Conservation (phyloP, 2,888 invertebrate genomes). For the Polymixis flavicincta region DNA sequence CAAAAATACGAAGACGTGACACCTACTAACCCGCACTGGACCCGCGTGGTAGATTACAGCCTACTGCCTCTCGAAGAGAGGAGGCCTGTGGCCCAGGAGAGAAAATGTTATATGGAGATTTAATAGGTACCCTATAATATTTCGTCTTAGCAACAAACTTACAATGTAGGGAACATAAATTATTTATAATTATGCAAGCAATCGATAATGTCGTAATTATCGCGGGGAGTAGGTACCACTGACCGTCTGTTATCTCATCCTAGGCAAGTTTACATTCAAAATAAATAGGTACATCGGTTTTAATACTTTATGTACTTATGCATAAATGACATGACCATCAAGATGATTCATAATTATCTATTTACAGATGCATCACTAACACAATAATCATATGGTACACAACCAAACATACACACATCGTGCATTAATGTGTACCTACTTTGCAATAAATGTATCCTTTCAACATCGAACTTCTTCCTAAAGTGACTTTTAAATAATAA, state of each 20-base stretch:
- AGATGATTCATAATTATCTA: not conserved
- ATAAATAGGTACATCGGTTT: not conserved
- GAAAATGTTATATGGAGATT: too few species aligned
- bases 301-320: not conserved
- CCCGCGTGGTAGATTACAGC: too few species aligned
- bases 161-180: too few species aligned
- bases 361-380: not conserved
- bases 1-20: too few species aligned
- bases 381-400: not conserved
- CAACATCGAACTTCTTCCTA: not conserved
- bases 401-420: not conserved
- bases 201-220: conserved; percentile 14
- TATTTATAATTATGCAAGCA: not conserved
- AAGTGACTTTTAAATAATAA: not conserved
- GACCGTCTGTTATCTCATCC: conserved; percentile 27
- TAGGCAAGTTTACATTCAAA: conserved; percentile 6
- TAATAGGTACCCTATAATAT: too few species aligned
- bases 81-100: too few species aligned
- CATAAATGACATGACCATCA: not conserved
- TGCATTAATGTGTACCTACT: not conserved
- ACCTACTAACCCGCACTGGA: too few species aligned
- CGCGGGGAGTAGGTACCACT: conserved; percentile 6
- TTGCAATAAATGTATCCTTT: not conserved
- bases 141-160: too few species aligned
- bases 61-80: too few species aligned